A percentile compares a stretch with the other conserved stretches of the same genome.
These are phyloP conservation scores for Oncorhynchus kisutch DNA, from an alignment of 2,113 vertebrate species.

Conservation along the genomic window DNA sequence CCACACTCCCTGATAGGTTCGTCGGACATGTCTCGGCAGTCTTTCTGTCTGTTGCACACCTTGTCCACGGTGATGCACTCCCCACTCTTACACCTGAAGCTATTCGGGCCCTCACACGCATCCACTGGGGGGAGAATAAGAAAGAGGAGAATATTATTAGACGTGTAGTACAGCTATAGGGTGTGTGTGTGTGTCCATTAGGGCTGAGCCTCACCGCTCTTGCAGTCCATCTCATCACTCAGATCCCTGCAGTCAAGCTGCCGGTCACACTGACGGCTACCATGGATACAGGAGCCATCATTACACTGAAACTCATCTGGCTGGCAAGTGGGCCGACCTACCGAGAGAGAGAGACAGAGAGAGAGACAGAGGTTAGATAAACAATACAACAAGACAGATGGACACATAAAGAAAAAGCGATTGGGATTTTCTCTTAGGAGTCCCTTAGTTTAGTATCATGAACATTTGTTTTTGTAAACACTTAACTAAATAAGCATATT, in stretches of 20 bases:
- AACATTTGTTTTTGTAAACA: too few relatives aligned
- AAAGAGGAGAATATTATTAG: background rate
- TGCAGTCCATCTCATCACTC: slow-evolving; percentile 81
- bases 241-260: slow-evolving; percentile 75
- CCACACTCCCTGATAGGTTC: slow-evolving; percentile 81
- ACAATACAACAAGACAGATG: background rate
- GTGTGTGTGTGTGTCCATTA: background rate
- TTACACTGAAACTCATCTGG: slow-evolving; percentile 82
- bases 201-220: slow-evolving; percentile 65
- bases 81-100: slow-evolving; percentile 80
- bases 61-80: slow-evolving; percentile 80
- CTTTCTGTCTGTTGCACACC: slow-evolving; percentile 74
- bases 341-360: background rate
- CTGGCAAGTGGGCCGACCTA: slow-evolving; percentile 72
- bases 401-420: background rate
- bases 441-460: too few relatives aligned
- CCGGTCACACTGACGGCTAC: slow-evolving; percentile 78
- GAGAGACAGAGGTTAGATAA: background rate
- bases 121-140: slow-evolving; percentile 57
- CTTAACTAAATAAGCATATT: too few relatives aligned
- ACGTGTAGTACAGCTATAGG: too few relatives aligned
- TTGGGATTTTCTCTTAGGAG: background rate
- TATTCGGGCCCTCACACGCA: slow-evolving; percentile 69
- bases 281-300: slow-evolving; percentile 78
- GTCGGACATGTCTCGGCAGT: slow-evolving; percentile 84